phyloP scores from a whole-genome alignment of 2,113 vertebrate genomes.

The Alosa alosa region DNA sequence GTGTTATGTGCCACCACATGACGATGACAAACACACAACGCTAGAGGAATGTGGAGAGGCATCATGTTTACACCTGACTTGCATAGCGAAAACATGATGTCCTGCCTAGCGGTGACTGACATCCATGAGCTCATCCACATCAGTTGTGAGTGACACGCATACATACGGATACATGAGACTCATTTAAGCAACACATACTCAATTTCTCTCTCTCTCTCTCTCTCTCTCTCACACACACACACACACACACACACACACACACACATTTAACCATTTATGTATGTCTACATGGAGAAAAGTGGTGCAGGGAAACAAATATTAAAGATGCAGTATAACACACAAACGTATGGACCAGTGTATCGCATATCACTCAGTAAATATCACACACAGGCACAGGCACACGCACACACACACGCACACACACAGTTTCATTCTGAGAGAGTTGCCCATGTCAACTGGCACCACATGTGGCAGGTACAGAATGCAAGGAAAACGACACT shows the following conservation, averaged over 20 bases:
- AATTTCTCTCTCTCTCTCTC: too few relatives aligned
- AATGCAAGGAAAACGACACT: too few relatives aligned
- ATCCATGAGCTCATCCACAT: not conserved
- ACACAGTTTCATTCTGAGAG: too few relatives aligned
- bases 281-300: too few relatives aligned
- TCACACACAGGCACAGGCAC: conserved; percentile 26
- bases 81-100: not conserved
- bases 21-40: not conserved
- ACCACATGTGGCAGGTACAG: conserved; percentile 40
- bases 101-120: not conserved
- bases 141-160: not conserved
- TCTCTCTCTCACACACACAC: too few relatives aligned
- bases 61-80: not conserved
- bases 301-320: too few relatives aligned
- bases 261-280: not conserved
- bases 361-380: not conserved
- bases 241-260: not conserved
- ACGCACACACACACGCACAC: conserved; percentile 1
- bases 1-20: not conserved
- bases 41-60: not conserved
- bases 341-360: not conserved
- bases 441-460: not conserved
- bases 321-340: not conserved
- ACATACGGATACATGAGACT: not conserved
- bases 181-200: too few relatives aligned